Evolutionary conservation across 2,113 vertebrate species (phyloP).

Genomic region (Chroicocephalus ridibundus): DNA sequence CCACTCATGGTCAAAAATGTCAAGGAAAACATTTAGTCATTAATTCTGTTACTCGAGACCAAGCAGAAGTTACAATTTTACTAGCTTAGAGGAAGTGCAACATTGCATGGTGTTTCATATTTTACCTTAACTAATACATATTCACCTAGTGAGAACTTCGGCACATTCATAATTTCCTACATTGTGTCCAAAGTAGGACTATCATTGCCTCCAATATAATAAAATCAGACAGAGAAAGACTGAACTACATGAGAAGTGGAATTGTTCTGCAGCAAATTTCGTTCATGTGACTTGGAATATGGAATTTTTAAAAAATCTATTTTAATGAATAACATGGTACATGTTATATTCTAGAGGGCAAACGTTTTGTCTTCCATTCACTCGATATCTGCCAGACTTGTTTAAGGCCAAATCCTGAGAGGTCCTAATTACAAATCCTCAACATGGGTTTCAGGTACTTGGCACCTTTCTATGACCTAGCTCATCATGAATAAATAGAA

Average conservation of each 20-base stretch:
- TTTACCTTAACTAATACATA: background rate
- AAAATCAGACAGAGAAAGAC: background rate
- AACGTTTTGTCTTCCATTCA: background rate
- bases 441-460: background rate
- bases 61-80: background rate
- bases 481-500: background rate
- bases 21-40: background rate
- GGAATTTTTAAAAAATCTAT: background rate
- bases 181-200: background rate
- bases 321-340: background rate
- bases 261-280: slow-evolving; percentile 15
- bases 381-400: background rate
- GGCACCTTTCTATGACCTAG: background rate
- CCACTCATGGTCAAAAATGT: background rate
- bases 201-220: background rate
- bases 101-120: background rate
- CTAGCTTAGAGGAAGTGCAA: background rate
- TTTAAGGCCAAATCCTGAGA: background rate
- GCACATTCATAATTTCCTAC: background rate
- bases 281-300: slow-evolving; percentile 5
- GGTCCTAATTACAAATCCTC: background rate
- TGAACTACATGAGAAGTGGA: background rate
- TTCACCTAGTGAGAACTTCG: background rate
- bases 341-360: background rate
- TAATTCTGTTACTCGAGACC: background rate